A percentile compares a stretch with the other conserved stretches of the same genome.
Conservation (phyloP, 1,140 invertebrate genomes). For the Trypoxylus dichotomus region DNA sequence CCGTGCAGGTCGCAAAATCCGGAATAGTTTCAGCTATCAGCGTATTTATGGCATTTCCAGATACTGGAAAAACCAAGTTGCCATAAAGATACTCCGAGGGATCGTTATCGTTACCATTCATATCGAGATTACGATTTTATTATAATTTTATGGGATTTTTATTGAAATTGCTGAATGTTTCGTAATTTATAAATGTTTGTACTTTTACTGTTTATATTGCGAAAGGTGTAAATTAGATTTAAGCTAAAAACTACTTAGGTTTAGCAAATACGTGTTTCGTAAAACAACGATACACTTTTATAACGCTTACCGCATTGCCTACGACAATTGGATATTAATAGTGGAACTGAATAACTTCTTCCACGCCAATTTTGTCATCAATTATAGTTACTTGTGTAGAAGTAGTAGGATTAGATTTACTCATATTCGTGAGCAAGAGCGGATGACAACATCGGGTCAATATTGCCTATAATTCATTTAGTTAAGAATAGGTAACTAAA, state of each 20-base stretch:
- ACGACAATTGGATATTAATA: too few relatives aligned
- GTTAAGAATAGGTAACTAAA: too few relatives aligned
- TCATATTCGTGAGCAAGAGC: too few relatives aligned
- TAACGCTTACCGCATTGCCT: too few relatives aligned
- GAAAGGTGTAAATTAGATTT: slow-evolving; percentile 11
- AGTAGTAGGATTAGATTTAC: too few relatives aligned
- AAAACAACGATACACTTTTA: too few relatives aligned
- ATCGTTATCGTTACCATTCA: slow-evolving; percentile 24
- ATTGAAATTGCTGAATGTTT: slow-evolving; percentile 21
- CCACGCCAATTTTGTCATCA: too few relatives aligned
- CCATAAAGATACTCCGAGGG: slow-evolving; percentile 11
- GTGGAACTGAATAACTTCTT: too few relatives aligned
- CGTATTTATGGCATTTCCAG: slow-evolving; percentile 19
- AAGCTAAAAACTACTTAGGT: not conserved
- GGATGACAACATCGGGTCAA: too few relatives aligned
- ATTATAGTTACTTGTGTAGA: too few relatives aligned
- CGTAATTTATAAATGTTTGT: slow-evolving; percentile 5
- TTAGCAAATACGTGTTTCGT: too few relatives aligned
- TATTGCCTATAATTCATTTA: too few relatives aligned
- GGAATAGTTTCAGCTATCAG: slow-evolving; percentile 18
- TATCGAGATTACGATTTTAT: slow-evolving; percentile 24
- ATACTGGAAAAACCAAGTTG: slow-evolving; percentile 6
- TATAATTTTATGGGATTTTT: slow-evolving; percentile 22
- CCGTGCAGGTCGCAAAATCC: slow-evolving; percentile 1
- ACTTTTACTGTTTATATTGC: not conserved